Evolutionary conservation across 2,888 invertebrate genomes (phyloP).

Genomic region (Parapristionchus giblindavisi): DNA sequence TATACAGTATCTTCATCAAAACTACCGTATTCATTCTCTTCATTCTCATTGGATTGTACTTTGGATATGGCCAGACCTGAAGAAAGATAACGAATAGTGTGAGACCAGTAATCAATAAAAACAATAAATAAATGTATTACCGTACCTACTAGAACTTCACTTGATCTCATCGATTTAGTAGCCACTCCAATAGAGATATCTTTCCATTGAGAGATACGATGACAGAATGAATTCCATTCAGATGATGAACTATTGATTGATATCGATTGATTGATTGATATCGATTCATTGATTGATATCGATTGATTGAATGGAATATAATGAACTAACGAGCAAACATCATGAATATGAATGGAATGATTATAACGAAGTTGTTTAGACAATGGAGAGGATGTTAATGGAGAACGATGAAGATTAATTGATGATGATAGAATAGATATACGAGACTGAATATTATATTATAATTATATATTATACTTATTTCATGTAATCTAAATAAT

Average conservation of each 20-base stretch:
- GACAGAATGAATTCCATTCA: too few relatives aligned
- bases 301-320: too few relatives aligned
- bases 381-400: conserved; percentile 20
- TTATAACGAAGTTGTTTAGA: conserved; percentile 16
- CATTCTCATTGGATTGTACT: background rate
- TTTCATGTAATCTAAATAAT: background rate
- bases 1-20: background rate
- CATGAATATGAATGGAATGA: background rate
- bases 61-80: conserved; percentile 5
- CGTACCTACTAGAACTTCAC: too few relatives aligned
- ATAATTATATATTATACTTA: background rate
- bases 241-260: background rate
- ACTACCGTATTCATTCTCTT: conserved; percentile 12
- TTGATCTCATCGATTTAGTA: too few relatives aligned
- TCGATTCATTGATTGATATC: background rate
- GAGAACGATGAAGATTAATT: conserved; percentile 15
- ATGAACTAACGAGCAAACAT: conserved; percentile 25
- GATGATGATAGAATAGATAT: conserved; percentile 15
- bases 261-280: background rate
- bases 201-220: too few relatives aligned
- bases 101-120: too few relatives aligned
- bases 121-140: too few relatives aligned
- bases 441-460: background rate
- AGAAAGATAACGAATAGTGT: background rate
- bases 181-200: too few relatives aligned